Conservation (phyloP, 1,140 invertebrate species). For the Lordiphosa mommai region DNA sequence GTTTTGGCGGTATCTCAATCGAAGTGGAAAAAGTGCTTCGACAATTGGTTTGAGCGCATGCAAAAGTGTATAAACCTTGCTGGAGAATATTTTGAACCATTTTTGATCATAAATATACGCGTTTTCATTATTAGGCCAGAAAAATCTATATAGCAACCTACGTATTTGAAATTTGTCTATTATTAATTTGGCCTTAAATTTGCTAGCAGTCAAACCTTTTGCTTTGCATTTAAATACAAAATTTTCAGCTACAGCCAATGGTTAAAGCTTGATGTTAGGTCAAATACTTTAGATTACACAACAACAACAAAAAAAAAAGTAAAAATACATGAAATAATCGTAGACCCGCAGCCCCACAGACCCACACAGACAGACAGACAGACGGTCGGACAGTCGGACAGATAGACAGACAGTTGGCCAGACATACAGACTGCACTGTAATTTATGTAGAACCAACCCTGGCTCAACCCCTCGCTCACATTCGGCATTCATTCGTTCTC, state of each 20-base stretch:
- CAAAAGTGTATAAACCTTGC: too few relatives aligned
- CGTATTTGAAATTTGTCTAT: too few relatives aligned
- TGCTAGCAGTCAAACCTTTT: neutral
- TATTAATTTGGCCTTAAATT: too few relatives aligned
- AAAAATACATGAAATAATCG: neutral
- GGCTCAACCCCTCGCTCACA: constrained; percentile 2
- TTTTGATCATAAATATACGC: too few relatives aligned
- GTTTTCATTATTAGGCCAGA: too few relatives aligned
- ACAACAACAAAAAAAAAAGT: neutral
- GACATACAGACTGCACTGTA: constrained; percentile 5
- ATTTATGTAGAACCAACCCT: constrained; percentile 11
- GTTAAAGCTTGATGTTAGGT: constrained; percentile 1
- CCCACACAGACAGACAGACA: constrained; percentile 12
- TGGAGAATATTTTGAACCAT: too few relatives aligned
- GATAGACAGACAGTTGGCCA: neutral
- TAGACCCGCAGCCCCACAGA: constrained; percentile 3
- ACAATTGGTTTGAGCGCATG: too few relatives aligned
- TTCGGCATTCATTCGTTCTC: constrained; percentile 1
- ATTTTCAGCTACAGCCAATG: neutral
- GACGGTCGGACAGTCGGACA: neutral
- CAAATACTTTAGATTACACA: constrained; percentile 2
- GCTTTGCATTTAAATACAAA: neutral
- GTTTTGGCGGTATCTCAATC: too few relatives aligned
- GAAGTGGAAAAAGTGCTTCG: too few relatives aligned
- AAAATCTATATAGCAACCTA: too few relatives aligned